Conservation (phyloP, 2,888 invertebrate species). For the Troilus luridus region DNA sequence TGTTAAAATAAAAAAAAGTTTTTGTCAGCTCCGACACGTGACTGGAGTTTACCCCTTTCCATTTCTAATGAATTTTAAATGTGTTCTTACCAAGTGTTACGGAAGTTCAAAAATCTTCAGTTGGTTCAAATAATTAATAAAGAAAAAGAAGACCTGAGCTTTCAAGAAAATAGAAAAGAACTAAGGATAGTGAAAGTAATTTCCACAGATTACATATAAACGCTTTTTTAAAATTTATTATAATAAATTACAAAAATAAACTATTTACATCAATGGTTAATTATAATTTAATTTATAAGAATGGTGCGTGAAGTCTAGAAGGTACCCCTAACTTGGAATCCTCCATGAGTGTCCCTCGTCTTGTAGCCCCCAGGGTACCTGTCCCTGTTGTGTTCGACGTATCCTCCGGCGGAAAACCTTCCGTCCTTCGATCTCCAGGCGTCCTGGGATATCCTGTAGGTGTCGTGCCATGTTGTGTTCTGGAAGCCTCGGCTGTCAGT, state of each 20-base stretch:
- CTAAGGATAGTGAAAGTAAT: too few relatives aligned
- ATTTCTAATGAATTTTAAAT: too few relatives aligned
- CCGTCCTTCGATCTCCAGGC: constrained; percentile 54
- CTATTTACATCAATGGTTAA: neutral
- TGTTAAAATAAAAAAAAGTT: too few relatives aligned
- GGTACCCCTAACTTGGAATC: constrained; percentile 51
- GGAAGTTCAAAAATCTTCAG: too few relatives aligned
- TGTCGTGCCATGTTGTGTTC: neutral
- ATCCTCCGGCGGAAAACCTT: constrained; percentile 55
- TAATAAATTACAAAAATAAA: neutral
- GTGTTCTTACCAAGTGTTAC: too few relatives aligned
- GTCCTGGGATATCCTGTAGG: constrained; percentile 51
- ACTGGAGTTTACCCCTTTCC: too few relatives aligned
- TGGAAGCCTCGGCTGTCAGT: neutral
- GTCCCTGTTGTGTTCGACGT: constrained; percentile 59
- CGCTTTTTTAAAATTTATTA: too few relatives aligned
- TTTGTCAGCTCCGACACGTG: too few relatives aligned
- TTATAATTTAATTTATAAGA: neutral
- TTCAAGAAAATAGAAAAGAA: too few relatives aligned
- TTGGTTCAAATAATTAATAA: too few relatives aligned
- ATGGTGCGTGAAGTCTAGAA: neutral
- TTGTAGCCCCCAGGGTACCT: constrained; percentile 43
- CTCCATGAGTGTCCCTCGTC: constrained; percentile 58
- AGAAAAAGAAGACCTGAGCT: too few relatives aligned
- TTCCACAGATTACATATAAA: too few relatives aligned